Base-by-base conservation (phyloP, 2,888 invertebrate species). In the Heliconius sara region DNA sequence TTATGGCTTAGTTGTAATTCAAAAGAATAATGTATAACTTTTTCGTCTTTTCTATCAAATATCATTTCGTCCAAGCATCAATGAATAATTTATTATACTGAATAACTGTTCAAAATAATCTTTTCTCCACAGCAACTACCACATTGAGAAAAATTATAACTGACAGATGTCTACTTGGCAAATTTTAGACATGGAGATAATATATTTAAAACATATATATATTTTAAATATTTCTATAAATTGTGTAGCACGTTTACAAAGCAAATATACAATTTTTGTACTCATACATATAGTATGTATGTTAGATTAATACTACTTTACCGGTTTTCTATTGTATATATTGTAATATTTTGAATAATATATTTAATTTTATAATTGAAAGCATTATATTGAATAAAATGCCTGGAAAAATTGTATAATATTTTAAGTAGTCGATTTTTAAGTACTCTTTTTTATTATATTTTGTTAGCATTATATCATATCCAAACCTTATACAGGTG, bases 1-100 rank as follows among this genome's bases (percentile, higher is more conserved):
- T 84, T 89, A 81, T 94, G 89, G 65, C 83, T 84, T 39, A 85
- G 71, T 83, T 93, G 92, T 39, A 84, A 80, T 7, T 88, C 88
- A 78, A 88, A 86, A 65, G 87, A 85, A 81, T 86, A 92, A 30
- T 77, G 74, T 79, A 81, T 81, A 76, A 76, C 34, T 75, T 86
- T 86, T 67, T 85, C 83, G 57, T 84, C 85, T 67, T 78, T 77
- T 83, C 83, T 88, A 80, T 85, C 87, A 81, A 87, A 87, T 81
- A 86, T 89, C 88, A 88, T 88, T 84, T 83, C 84, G 57, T 68
- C 72, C 63, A 81, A 65, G 65, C 78, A 73, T 83, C 4, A 67
- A 65, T 27, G 34, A 19, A 57, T 16, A 57, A 57, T 30, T 52
- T 47, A 2, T 0, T 16, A 70, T n/a, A 43, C 13, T 43, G 16